Evolutionary conservation across 2,113 vertebrate genomes (phyloP).

Genomic region (Hystrix brachyura): DNA sequence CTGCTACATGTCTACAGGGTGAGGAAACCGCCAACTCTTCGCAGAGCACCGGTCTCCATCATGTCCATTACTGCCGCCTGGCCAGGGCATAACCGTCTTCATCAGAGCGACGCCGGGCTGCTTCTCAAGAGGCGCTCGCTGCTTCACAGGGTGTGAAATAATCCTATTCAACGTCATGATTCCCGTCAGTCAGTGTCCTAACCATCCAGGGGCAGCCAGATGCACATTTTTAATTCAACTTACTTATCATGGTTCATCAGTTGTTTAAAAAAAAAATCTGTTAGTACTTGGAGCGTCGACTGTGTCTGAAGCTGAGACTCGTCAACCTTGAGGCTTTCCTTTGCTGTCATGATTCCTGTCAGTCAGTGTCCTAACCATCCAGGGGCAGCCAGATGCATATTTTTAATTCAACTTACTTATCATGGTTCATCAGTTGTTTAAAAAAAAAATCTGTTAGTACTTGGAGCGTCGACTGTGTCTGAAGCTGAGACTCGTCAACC

Average conservation of each 20-base stretch:
- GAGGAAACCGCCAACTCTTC: neutral
- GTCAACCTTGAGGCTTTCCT: neutral
- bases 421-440: neutral
- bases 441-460: neutral
- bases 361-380: neutral
- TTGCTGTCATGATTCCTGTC: neutral
- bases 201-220: neutral
- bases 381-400: neutral
- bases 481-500: neutral
- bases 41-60: neutral
- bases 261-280: neutral
- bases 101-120: neutral
- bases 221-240: neutral
- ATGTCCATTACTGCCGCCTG: neutral
- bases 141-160: neutral
- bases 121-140: neutral
- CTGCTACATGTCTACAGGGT: accelerated
- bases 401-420: neutral
- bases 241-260: neutral
- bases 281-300: neutral
- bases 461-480: neutral
- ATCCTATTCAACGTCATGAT: neutral
- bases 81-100: neutral
- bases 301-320: neutral
- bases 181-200: neutral